Evolutionary conservation across 2,888 invertebrate species (phyloP).

Genomic region (Sinopyrophorus schimmeli): DNA sequence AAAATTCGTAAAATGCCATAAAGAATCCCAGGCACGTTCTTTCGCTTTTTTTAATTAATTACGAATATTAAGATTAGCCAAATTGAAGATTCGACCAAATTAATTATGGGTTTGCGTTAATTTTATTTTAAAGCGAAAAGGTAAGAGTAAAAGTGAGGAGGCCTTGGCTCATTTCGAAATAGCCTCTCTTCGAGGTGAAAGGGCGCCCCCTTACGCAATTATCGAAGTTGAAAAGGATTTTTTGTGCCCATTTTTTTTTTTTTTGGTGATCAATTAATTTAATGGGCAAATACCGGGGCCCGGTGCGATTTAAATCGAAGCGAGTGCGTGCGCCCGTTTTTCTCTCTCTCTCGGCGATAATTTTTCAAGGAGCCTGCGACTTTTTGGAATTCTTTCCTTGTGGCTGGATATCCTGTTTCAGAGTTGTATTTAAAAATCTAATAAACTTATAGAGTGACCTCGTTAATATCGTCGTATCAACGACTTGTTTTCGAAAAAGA

Average conservation of each 20-base stretch:
- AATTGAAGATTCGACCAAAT: conserved; percentile 12
- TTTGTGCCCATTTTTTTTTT: too few species aligned
- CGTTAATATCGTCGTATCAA: conserved; percentile 20
- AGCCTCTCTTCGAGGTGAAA: conserved; percentile 17
- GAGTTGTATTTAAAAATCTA: conserved; percentile 13
- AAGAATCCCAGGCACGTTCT: too few species aligned
- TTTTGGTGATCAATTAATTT: too few species aligned
- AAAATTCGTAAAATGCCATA: too few species aligned
- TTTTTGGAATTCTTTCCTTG: background rate
- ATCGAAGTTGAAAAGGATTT: too few species aligned
- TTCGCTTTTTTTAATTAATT: conserved; percentile 8
- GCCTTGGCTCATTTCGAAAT: background rate
- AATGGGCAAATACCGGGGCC: too few species aligned
- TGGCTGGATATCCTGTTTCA: background rate
- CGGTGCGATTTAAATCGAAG: too few species aligned
- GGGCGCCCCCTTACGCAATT: conserved; percentile 11
- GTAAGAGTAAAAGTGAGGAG: conserved; percentile 12
- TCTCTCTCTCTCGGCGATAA: too few species aligned
- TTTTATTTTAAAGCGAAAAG: too few species aligned
- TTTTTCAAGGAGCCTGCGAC: too few species aligned
- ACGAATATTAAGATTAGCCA: conserved; percentile 7
- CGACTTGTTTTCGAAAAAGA: conserved; percentile 23
- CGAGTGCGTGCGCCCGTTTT: too few species aligned
- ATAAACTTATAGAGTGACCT: conserved; percentile 18
- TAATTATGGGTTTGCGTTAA: conserved; percentile 14